Evolutionary conservation across 2,113 vertebrate species (phyloP).

Genomic region (Chamaea fasciata): DNA sequence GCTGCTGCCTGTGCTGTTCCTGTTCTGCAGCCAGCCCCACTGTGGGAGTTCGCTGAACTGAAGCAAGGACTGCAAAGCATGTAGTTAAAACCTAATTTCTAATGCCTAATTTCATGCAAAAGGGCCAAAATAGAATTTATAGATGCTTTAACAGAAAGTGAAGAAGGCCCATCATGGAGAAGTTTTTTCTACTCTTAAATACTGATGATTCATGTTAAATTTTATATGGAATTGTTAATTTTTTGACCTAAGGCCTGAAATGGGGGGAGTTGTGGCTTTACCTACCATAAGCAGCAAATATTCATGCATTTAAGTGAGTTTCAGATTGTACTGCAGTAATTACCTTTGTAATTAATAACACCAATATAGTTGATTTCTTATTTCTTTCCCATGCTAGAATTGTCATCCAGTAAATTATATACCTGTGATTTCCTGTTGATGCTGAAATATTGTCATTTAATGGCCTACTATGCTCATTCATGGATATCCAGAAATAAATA

Average conservation of each 20-base stretch:
- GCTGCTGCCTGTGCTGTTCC: neutral
- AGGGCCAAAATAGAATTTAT: neutral
- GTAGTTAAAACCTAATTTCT: neutral
- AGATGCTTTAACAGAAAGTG: neutral
- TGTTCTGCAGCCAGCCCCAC: fast-evolving
- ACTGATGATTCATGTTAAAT: neutral
- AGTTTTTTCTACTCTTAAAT: neutral
- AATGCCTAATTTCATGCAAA: neutral
- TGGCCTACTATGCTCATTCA: neutral
- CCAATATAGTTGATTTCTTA: neutral
- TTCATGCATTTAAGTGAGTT: neutral
- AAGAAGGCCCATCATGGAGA: neutral
- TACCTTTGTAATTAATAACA: neutral
- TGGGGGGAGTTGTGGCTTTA: neutral
- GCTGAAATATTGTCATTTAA: neutral
- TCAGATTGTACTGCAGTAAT: neutral
- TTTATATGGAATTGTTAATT: neutral
- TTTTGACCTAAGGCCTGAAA: neutral
- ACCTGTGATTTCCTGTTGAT: neutral
- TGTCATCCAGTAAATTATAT: neutral
- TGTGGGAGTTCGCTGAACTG: neutral
- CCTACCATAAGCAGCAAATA: neutral
- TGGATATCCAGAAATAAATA: neutral
- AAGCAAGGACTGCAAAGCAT: neutral
- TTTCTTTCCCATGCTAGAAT: neutral